These are phyloP conservation scores for Lanistes nyassanus DNA, from an alignment of 1,140 invertebrate species.

Conservation along the genomic window DNA sequence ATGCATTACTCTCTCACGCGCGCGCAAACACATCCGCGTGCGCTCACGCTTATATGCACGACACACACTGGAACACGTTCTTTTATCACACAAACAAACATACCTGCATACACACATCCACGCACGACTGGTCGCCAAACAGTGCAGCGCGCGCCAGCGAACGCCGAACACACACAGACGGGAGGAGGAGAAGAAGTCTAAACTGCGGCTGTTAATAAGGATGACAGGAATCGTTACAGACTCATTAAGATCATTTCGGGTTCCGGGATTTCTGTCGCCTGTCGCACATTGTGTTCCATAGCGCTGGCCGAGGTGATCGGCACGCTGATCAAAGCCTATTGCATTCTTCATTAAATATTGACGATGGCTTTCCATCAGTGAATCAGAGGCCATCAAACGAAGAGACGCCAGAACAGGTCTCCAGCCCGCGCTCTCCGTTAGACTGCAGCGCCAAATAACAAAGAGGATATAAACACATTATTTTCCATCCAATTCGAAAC, in stretches of 20 bases:
- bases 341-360: conserved; percentile 22
- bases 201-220: too few species aligned
- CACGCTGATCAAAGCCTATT: conserved; percentile 18
- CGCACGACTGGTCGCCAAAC: background rate
- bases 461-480: conserved; percentile 31
- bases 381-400: conserved; percentile 11
- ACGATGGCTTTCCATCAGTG: conserved; percentile 21
- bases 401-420: background rate
- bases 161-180: too few species aligned
- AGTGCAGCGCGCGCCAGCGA: too few species aligned
- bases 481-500: conserved; percentile 31
- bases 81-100: background rate
- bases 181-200: too few species aligned
- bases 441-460: conserved; percentile 17
- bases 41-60: background rate
- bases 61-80: conserved; percentile 3
- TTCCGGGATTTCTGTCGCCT: too few species aligned
- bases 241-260: too few species aligned
- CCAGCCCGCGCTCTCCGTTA: background rate
- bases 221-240: too few species aligned
- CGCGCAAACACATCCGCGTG: background rate
- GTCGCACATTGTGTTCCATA: too few species aligned
- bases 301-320: too few species aligned
- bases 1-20: conserved; percentile 2
- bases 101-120: background rate